Evolutionary conservation across 2,113 vertebrate species (phyloP), one percentile per base, ranked within the genome.

Genomic region (Gadus chalcogrammus): DNA sequence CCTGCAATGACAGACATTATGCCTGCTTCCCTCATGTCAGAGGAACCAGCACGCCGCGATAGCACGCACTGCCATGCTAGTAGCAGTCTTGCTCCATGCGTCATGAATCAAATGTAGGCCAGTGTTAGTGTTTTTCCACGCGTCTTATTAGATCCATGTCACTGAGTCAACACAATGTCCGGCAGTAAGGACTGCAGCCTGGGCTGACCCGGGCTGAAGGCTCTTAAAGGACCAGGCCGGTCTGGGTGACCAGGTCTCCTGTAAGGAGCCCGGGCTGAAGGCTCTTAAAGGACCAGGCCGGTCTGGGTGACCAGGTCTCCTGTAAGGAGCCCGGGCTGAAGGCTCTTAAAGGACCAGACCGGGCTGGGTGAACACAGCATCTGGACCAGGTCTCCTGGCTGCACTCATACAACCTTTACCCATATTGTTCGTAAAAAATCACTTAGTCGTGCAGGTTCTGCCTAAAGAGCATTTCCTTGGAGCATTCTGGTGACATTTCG

Each of bases 91-190:
- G 63, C 67, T 67, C 16, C 7, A 55, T 63, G 62, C 27, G 52
- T 31, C 28, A 55, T 61, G 55, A 65, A 67, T 67, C 24, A 67
- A 61, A 53, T 71, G 35, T 27, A 27, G 11, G 68, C 65, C 27
- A 65, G 42, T 82, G 77, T 74, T 76, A 20, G 61, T 64, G 70
- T 70, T 67, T 75, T 38, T 72, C 64, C 67, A 69, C 71, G 73
- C 22, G 53, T 79, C 74, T 72, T 69, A 79, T 75, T 74, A 70
- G 58, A 83, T 82, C 69, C 71, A 79, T 83, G 71, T 79, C 67
- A 69, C 61, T 73, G 76, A 75, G 67, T 70, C 64, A 69, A 76
- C 53, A 72, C 72, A 79, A 76, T 69, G 68, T 70, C 12, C 53
- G 53, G 12, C 53, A 15, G 53, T 55, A 4, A 55, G 53, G 12